A percentile compares a stretch with the other conserved stretches of the same genome.
phyloP scores from a whole-genome alignment of 2,113 vertebrate species.

The Sturnira hondurensis region DNA sequence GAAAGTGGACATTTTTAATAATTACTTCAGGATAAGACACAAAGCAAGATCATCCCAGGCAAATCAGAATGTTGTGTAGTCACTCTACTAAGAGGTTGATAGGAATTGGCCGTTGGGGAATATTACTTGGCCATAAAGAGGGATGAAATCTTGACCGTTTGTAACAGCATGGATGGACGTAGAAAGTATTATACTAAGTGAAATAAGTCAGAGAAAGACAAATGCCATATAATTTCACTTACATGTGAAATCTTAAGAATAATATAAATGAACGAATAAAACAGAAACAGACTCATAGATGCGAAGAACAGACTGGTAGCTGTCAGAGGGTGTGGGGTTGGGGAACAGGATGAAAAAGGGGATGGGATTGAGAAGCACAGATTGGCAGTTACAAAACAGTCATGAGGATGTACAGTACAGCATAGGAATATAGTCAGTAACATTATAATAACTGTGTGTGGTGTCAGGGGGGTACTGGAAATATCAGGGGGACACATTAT shows the following conservation, averaged over 20 bases:
- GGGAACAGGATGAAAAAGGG: neutral
- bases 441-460: neutral
- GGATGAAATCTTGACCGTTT: neutral
- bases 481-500: neutral
- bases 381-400: neutral
- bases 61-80: neutral
- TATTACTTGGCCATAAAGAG: neutral
- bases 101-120: neutral
- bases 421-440: neutral
- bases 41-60: neutral
- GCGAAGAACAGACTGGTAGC: neutral
- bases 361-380: neutral
- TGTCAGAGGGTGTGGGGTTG: neutral
- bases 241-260: neutral
- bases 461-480: neutral
- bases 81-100: neutral
- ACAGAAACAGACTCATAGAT: neutral
- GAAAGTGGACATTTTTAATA: neutral
- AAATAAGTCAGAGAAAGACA: neutral
- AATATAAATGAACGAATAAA: neutral
- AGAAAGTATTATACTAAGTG: neutral
- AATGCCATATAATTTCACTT: neutral
- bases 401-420: neutral
- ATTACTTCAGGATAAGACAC: neutral
- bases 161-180: neutral